A percentile compares a stretch with the other conserved stretches of the same genome.
These are phyloP conservation scores for Polia nebulosa DNA, from an alignment of 2,888 invertebrate species.

Conservation along the genomic window DNA sequence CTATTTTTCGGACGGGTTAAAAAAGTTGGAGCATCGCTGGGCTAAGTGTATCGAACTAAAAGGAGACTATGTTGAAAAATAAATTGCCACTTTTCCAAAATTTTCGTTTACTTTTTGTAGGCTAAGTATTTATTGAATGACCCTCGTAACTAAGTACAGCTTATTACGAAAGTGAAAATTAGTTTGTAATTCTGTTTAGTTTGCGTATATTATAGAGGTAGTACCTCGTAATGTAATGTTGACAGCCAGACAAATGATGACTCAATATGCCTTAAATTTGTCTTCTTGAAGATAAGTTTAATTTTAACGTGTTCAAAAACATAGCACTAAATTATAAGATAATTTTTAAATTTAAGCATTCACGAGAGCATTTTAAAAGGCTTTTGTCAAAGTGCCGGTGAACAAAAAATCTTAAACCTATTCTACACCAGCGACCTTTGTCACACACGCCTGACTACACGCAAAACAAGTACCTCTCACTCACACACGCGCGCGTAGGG, in stretches of 20 bases:
- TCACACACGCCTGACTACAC: constrained; percentile 73
- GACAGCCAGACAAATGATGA: not conserved
- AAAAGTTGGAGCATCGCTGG: too few relatives aligned
- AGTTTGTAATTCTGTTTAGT: constrained; percentile 48
- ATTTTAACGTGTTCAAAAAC: not conserved
- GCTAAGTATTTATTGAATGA: too few relatives aligned
- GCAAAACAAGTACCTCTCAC: constrained; percentile 73
- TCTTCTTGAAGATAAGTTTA: not conserved
- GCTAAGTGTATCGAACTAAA: too few relatives aligned
- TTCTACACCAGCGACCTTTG: constrained; percentile 70
- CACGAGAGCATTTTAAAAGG: constrained; percentile 58
- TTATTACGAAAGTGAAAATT: constrained; percentile 62
- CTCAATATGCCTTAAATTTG: not conserved
- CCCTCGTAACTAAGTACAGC: constrained; percentile 63
- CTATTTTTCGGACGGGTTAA: too few relatives aligned
- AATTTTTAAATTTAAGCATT: constrained; percentile 48
- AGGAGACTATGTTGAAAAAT: too few relatives aligned
- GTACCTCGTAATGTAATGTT: not conserved
- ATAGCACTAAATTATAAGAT: constrained; percentile 15
- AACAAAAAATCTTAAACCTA: constrained; percentile 67
- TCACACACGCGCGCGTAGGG: constrained; percentile 67
- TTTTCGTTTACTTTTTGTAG: too few relatives aligned
- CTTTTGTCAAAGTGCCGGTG: constrained; percentile 58
- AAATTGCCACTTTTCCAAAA: too few relatives aligned
- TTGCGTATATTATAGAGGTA: constrained; percentile 4